These are phyloP conservation scores for Chionomys nivalis DNA, from an alignment of 2,113 vertebrate genomes.

Conservation along the genomic window DNA sequence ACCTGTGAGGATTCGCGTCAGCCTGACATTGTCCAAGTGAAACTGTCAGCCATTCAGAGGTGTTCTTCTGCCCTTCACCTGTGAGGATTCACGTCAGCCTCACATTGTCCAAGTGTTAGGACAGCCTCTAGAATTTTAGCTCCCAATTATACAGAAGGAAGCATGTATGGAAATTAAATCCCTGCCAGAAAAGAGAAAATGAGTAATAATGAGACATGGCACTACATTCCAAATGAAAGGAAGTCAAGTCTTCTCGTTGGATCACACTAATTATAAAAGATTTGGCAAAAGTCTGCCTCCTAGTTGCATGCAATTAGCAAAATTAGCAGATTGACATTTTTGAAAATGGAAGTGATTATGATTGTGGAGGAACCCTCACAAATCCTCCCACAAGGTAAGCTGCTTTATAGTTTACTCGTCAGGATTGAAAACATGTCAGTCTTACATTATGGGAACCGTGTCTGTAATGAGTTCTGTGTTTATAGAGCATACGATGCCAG, in stretches of 20 bases:
- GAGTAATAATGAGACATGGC: slow-evolving; percentile 30
- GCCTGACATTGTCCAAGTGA: slow-evolving; percentile 3
- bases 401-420: neutral
- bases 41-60: neutral
- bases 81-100: slow-evolving; percentile 8
- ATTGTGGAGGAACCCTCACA: neutral
- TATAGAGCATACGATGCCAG: neutral
- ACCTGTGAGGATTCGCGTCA: neutral
- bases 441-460: slow-evolving; percentile 25
- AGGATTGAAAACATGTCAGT: neutral
- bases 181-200: neutral
- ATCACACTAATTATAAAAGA: slow-evolving; percentile 69
- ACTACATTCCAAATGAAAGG: slow-evolving; percentile 52
- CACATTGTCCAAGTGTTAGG: neutral
- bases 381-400: slow-evolving; percentile 3
- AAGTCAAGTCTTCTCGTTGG: slow-evolving; percentile 49
- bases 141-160: neutral
- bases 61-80: neutral
- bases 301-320: slow-evolving; percentile 70
- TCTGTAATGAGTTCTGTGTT: neutral
- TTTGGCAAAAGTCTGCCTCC: slow-evolving; percentile 64
- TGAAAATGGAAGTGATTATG: slow-evolving; percentile 39
- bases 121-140: neutral
- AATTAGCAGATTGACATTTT: slow-evolving; percentile 73
- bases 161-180: neutral